These are phyloP conservation scores for Merops nubicus DNA, from an alignment of 2,113 vertebrate genomes.

Conservation along the genomic window DNA sequence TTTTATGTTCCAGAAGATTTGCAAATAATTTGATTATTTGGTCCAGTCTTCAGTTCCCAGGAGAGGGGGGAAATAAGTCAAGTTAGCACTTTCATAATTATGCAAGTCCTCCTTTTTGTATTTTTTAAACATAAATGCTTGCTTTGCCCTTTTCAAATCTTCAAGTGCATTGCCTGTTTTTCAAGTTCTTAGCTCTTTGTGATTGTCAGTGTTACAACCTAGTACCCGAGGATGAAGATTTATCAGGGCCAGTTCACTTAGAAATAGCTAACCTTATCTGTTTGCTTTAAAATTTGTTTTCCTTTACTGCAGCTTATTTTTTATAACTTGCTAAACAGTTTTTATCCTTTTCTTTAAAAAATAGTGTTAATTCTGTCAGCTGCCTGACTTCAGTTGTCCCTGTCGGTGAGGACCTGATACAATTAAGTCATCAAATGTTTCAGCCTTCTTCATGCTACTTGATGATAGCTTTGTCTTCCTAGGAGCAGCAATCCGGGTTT, in stretches of 20 bases:
- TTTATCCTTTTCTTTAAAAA: not conserved
- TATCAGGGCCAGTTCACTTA: not conserved
- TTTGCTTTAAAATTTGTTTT: not conserved
- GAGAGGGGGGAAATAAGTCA: not conserved
- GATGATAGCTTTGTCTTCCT: not conserved
- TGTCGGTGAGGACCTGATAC: not conserved
- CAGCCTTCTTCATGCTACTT: not conserved
- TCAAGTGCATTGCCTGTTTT: not conserved
- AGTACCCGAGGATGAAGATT: not conserved
- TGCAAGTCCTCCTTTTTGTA: not conserved
- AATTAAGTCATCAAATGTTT: not conserved
- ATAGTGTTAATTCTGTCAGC: not conserved
- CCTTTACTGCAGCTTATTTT: not conserved
- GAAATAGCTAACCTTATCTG: not conserved
- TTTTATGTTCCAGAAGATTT: not conserved
- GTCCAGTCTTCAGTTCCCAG: not conserved
- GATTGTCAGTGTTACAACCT: not conserved
- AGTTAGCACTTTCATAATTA: not conserved
- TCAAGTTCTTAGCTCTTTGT: not conserved
- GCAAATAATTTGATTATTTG: constrained; percentile 19
- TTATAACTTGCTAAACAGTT: not conserved
- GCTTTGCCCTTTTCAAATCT: not conserved
- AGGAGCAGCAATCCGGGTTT: not conserved
- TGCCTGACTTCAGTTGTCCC: not conserved
- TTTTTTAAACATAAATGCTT: not conserved